Evolutionary conservation across 2,113 vertebrate genomes (phyloP).

Genomic region (Pycnonotus jocosus): DNA sequence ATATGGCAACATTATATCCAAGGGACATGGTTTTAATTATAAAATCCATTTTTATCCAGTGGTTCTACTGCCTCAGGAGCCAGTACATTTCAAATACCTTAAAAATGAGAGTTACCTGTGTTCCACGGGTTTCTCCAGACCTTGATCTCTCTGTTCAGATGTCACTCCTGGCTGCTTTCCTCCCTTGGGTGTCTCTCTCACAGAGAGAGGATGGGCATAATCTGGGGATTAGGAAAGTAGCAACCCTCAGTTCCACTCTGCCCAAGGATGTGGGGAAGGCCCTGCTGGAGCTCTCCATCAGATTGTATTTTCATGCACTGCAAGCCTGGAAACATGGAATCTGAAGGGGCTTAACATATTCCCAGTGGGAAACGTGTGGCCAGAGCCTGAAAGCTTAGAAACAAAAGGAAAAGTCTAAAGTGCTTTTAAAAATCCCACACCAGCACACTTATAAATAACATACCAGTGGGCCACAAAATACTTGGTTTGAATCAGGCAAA

Average conservation of each 20-base stretch:
- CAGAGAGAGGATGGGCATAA: fast-evolving
- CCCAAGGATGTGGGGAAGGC: neutral
- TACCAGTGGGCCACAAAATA: neutral
- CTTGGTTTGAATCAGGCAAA: neutral
- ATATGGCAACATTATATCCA: neutral
- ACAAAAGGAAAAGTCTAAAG: neutral
- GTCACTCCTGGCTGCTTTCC: neutral
- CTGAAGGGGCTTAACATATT: neutral
- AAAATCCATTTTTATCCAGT: neutral
- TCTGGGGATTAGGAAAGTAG: neutral
- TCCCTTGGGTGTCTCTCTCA: neutral
- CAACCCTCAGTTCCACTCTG: neutral
- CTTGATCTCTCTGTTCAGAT: neutral
- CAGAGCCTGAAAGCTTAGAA: neutral
- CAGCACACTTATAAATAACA: neutral
- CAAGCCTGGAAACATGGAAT: neutral
- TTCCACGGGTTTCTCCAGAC: neutral
- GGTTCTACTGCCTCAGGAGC: neutral
- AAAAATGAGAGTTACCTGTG: neutral
- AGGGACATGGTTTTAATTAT: neutral
- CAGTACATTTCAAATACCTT: neutral
- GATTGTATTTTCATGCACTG: neutral
- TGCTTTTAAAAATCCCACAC: neutral
- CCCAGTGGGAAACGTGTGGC: neutral
- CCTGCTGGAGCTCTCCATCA: neutral